These are phyloP conservation scores for Brachypterus glaber DNA, from an alignment of 2,888 invertebrate genomes.

Conservation along the genomic window DNA sequence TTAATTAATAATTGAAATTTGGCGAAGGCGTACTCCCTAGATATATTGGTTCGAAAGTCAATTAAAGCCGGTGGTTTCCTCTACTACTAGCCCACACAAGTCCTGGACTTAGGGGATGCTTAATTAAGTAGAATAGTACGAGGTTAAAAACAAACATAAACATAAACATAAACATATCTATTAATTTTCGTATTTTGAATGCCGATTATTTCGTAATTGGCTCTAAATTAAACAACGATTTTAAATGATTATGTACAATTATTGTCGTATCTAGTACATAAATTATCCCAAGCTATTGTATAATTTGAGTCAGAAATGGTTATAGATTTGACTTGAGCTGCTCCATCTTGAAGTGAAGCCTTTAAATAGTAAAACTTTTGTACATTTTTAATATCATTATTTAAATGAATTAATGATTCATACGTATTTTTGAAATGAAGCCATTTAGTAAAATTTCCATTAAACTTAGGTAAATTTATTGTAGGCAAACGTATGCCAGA, in stretches of 20 bases:
- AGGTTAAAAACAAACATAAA: too few relatives aligned
- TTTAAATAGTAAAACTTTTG: too few relatives aligned
- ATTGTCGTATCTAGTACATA: not conserved
- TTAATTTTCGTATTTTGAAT: constrained; percentile 1
- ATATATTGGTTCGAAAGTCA: too few relatives aligned
- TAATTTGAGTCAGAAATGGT: not conserved
- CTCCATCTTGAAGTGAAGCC: constrained; percentile 4
- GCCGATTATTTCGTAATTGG: not conserved
- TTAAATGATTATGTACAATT: not conserved
- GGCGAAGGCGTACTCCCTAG: too few relatives aligned
- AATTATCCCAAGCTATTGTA: constrained; percentile 1
- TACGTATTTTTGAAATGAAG: too few relatives aligned
- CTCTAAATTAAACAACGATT: not conserved
- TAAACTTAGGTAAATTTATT: constrained; percentile 1
- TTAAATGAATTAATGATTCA: too few relatives aligned
- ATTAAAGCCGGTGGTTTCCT: too few relatives aligned
- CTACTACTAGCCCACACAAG: too few relatives aligned
- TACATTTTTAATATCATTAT: constrained; percentile 2
- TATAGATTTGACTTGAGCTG: not conserved
- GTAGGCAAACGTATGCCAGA: constrained; percentile 1
- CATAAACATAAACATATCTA: not conserved
- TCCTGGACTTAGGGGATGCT: too few relatives aligned
- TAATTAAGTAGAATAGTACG: too few relatives aligned
- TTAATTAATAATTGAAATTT: too few relatives aligned
- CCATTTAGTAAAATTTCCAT: too few relatives aligned